Percentiles rank a stretch among this genome's conserved stretches.
Evolutionary conservation across 2,888 invertebrate species (phyloP).

Genomic region (Eupithecia dodoneata): DNA sequence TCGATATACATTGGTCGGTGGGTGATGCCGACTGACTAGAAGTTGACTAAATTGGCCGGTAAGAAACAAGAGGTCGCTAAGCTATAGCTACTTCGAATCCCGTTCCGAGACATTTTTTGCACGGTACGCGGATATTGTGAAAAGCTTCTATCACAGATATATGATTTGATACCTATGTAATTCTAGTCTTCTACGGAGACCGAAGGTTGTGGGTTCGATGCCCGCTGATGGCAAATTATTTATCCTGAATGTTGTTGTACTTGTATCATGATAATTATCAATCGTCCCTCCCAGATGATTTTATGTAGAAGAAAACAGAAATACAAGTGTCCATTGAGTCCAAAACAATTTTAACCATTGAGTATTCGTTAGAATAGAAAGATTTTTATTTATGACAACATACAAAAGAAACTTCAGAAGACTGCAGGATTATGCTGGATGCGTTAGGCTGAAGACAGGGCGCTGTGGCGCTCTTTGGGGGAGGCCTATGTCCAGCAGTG

Average conservation of each 20-base stretch:
- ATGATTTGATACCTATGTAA: not conserved
- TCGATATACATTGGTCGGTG: not conserved
- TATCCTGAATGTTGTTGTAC: too few species aligned
- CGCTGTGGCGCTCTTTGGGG: too few species aligned
- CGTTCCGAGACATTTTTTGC: not conserved
- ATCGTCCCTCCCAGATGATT: not conserved
- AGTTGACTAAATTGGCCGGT: too few species aligned
- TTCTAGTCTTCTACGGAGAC: not conserved
- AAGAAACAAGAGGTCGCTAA: too few species aligned
- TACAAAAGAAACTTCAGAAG: too few species aligned
- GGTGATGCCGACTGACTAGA: not conserved
- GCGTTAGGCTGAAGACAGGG: too few species aligned
- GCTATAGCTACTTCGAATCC: not conserved
- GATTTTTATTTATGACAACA: too few species aligned
- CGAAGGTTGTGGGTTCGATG: not conserved
- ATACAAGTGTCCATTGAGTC: not conserved
- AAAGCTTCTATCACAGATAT: not conserved
- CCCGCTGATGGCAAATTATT: not conserved
- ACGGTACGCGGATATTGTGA: not conserved
- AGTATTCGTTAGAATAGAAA: not conserved
- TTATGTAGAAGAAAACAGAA: not conserved
- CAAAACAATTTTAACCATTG: not conserved
- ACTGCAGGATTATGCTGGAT: too few species aligned
- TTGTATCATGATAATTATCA: not conserved
- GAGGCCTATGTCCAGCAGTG: too few species aligned